Base-by-base conservation (phyloP, 1,140 invertebrate species). In the Gryllus bimaculatus region DNA sequence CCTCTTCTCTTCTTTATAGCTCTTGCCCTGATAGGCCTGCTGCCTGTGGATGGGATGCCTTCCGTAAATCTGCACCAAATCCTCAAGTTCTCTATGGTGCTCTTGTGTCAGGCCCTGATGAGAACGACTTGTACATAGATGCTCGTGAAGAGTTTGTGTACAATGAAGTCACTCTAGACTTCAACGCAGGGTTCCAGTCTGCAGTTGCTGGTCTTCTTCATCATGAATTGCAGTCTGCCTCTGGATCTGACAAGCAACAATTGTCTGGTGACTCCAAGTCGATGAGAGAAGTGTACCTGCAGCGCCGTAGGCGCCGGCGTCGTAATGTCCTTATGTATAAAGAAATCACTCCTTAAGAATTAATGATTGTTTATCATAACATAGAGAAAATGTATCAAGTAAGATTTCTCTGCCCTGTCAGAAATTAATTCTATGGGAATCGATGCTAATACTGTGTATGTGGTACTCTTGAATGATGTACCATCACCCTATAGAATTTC, bases 171-270 rank as follows among this genome's bases (percentile, higher is more conserved):
- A 89, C 88, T 8, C 81, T 90, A 21, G 88, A 90, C 79, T 90
- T 88, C 82, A 90, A 90, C 81, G 89, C 88, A 8, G 89, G 89
- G 5, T 90, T 90, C 81, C 89, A 89, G 66, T 85, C 87, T 8
- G 85, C 85, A 5, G 82, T 89, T 3, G 88, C 87, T 2, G 88
- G 87, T 49, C 80, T 89, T 0, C 81, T 85, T 8, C 84, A 87
- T 26, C 75, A 85, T 13, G 48, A 83, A 74, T 13, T 82, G 21
- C 49, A 77, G 2, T 10, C 54, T 13, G 54, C 2, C 18, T 66
- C 54, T 66, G 54, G 18, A 66, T 66, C 54, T 66, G 54, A 66
- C 54, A 66, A 66, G 54, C 54, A 66, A 7, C 54, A 13, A 66
- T 18, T 66, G 7, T 13, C 10, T 18, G 54, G 54, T 66, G 18